phyloP scores from a whole-genome alignment of 2,113 vertebrate species.

The Atherinomorus stipes region DNA sequence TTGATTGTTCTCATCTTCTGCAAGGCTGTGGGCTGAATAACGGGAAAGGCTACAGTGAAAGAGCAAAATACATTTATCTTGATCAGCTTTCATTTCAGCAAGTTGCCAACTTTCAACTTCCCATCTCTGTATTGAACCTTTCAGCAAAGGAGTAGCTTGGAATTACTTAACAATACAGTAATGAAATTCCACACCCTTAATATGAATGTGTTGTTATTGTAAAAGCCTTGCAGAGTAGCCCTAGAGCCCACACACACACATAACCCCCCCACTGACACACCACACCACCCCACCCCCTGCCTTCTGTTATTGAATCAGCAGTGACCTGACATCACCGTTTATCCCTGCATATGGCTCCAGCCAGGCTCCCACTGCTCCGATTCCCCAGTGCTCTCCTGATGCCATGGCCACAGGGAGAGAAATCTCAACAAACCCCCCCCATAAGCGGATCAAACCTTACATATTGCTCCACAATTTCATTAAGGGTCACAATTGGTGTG shows the following conservation, averaged over 20 bases:
- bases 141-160: conserved; percentile 35
- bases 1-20: conserved; percentile 28
- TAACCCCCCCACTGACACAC: too few species aligned
- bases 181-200: conserved; percentile 63
- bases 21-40: conserved; percentile 19
- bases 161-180: conserved; percentile 66
- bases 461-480: conserved; percentile 75
- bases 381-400: conserved; percentile 24
- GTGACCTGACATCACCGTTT: conserved; percentile 66
- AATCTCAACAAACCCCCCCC: conserved; percentile 27
- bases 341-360: conserved; percentile 52
- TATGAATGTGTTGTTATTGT: conserved; percentile 63
- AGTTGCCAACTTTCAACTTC: conserved; percentile 25
- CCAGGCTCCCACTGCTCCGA: conserved; percentile 28
- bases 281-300: neutral
- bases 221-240: conserved; percentile 47
- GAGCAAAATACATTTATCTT: conserved; percentile 49
- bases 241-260: neutral
- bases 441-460: conserved; percentile 65
- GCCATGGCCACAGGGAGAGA: conserved; percentile 17
- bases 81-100: conserved; percentile 53
- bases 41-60: conserved; percentile 12
- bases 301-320: conserved; percentile 60
- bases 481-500: conserved; percentile 67
- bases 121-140: conserved; percentile 12